A percentile compares a stretch with the other conserved stretches of the same genome.
phyloP scores from a whole-genome alignment of 2,888 invertebrate species.

The Ophonus ardosiacus region DNA sequence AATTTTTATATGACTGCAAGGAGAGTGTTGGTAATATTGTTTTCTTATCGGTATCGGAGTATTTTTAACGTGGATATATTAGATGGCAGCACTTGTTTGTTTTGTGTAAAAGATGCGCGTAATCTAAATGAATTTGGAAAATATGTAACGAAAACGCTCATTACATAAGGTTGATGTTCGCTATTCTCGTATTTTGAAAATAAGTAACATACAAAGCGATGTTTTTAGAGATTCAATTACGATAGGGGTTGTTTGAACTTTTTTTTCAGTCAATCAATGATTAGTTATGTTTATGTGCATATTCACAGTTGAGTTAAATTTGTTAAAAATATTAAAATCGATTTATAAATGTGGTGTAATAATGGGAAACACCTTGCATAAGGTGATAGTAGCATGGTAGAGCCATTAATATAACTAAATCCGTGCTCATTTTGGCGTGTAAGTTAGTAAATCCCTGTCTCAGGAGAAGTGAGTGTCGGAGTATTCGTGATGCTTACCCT shows the following conservation, averaged over 20 bases:
- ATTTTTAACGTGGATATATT: not conserved
- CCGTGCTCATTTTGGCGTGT: slow-evolving; percentile 54
- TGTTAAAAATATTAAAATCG: not conserved
- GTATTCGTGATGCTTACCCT: slow-evolving; percentile 29
- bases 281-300: slow-evolving; percentile 52
- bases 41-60: not conserved
- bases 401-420: slow-evolving; percentile 59
- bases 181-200: slow-evolving; percentile 28
- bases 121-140: not conserved
- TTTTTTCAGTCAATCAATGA: slow-evolving; percentile 74
- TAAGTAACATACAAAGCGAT: slow-evolving; percentile 12
- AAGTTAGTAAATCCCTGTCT: slow-evolving; percentile 57
- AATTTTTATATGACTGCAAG: not conserved
- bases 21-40: not conserved
- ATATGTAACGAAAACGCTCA: not conserved
- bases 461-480: slow-evolving; percentile 23
- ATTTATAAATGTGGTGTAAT: not conserved
- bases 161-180: not conserved
- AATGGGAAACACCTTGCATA: not conserved
- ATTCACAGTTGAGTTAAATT: not conserved
- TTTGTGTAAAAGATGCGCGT: not conserved
- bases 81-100: slow-evolving; percentile 24
- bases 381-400: slow-evolving; percentile 14
- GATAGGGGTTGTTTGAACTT: slow-evolving; percentile 73
- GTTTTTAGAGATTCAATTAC: slow-evolving; percentile 73